Conservation (phyloP, 2,888 invertebrate genomes). For the Drosophila aldrichi region DNA sequence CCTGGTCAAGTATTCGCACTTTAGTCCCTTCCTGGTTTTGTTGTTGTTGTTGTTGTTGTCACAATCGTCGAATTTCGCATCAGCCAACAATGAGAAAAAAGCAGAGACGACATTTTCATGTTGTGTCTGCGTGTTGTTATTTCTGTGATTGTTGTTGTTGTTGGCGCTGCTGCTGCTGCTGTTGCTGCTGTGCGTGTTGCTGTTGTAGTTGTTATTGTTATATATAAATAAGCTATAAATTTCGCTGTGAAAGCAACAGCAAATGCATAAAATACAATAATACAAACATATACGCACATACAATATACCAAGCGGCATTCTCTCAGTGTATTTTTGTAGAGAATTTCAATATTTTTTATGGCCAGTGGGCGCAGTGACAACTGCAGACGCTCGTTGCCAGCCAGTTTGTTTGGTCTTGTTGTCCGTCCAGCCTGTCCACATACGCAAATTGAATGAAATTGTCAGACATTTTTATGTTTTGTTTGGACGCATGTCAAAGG, state of each 20-base stretch:
- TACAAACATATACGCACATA: background rate
- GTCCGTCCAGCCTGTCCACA: slow-evolving; percentile 34
- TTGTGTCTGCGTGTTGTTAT: slow-evolving; percentile 71
- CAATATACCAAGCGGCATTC: background rate
- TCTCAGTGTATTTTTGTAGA: slow-evolving; percentile 24
- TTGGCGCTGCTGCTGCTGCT: slow-evolving; percentile 30
- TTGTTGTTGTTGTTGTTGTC: slow-evolving; percentile 19
- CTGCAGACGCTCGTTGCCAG: slow-evolving; percentile 44
- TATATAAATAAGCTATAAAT: slow-evolving; percentile 81
- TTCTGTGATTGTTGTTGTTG: slow-evolving; percentile 59
- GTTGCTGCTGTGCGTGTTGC: slow-evolving; percentile 41
- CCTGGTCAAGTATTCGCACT: background rate
- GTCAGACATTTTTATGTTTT: slow-evolving; percentile 41
- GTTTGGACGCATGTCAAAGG: slow-evolving; percentile 22
- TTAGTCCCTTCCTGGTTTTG: background rate
- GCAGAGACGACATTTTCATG: slow-evolving; percentile 59
- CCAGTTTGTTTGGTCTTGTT: slow-evolving; percentile 3
- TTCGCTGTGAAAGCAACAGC: slow-evolving; percentile 63
- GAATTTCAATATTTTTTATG: slow-evolving; percentile 53
- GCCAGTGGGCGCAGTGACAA: slow-evolving; percentile 48
- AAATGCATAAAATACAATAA: slow-evolving; percentile 50
- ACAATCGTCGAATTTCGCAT: slow-evolving; percentile 32
- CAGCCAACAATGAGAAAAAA: slow-evolving; percentile 23
- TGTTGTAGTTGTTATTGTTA: slow-evolving; percentile 66
- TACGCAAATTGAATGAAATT: slow-evolving; percentile 56